A percentile compares a stretch with the other conserved stretches of the same genome.
phyloP scores from a whole-genome alignment of 1,140 invertebrate genomes.

The Caerostris extrusa region DNA sequence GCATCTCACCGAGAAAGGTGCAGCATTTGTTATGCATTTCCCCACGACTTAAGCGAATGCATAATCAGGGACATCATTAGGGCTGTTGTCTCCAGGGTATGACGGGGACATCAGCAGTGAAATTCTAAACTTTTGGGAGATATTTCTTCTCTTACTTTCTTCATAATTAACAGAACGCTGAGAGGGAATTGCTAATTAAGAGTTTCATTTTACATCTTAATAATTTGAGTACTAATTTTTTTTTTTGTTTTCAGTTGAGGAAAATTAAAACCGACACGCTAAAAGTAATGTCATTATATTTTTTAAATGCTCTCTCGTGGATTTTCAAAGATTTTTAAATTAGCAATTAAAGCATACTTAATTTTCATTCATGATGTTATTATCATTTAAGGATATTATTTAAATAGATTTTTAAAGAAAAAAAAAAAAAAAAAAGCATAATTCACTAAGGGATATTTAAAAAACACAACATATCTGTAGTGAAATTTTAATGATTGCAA shows the following conservation, averaged over 20 bases:
- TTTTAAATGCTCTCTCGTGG: background rate
- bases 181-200: constrained; percentile 2
- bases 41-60: background rate
- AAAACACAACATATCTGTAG: no score
- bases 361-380: background rate
- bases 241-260: no score
- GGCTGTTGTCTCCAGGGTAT: background rate
- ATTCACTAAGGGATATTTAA: no score
- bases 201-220: constrained; percentile 33
- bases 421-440: no score
- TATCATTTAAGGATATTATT: no score
- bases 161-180: background rate
- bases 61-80: constrained; percentile 49
- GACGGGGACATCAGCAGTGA: background rate
- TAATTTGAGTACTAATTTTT: background rate
- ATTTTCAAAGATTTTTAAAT: constrained; percentile 2
- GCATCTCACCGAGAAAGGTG: background rate
- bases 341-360: background rate
- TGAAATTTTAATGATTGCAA: no score
- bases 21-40: no score
- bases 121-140: constrained; percentile 1
- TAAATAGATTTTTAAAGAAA: no score
- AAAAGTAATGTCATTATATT: constrained; percentile 13
- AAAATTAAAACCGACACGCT: background rate
- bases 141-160: background rate